These are phyloP conservation scores for Florisuga fusca DNA, from an alignment of 2,797 vertebrate species.

Conservation along the genomic window DNA sequence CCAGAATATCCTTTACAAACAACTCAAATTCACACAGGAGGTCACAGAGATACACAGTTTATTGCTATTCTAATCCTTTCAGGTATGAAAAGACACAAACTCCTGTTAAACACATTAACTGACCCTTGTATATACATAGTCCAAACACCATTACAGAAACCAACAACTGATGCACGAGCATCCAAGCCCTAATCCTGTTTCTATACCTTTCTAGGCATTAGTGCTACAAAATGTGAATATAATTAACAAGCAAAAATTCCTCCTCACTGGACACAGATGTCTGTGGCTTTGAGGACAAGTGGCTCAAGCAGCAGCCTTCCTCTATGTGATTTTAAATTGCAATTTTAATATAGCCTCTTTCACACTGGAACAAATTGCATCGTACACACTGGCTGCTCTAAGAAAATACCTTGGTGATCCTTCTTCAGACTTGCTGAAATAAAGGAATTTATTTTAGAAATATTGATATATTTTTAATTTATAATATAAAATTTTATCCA, in stretches of 20 bases:
- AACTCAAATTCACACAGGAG: not conserved
- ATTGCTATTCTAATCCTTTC: not conserved
- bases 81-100: not conserved
- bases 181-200: not conserved
- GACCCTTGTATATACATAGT: not conserved
- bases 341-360: constrained; percentile 34
- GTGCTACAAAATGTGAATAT: not conserved
- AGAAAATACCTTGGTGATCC: not conserved
- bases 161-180: not conserved
- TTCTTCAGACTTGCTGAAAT: not conserved
- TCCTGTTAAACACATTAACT: not conserved
- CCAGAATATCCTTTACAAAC: not conserved
- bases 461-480: not conserved
- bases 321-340: constrained; percentile 37
- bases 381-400: not conserved
- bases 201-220: not conserved
- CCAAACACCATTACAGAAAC: not conserved
- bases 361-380: not conserved
- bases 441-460: not conserved
- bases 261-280: not conserved
- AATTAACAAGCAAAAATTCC: not conserved
- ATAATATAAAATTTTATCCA: not conserved
- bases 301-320: not conserved
- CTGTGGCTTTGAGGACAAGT: constrained; percentile 8
- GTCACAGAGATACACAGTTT: accelerated